phyloP scores from a whole-genome alignment of 2,113 vertebrate species.

The Onychorhynchus coronatus region DNA sequence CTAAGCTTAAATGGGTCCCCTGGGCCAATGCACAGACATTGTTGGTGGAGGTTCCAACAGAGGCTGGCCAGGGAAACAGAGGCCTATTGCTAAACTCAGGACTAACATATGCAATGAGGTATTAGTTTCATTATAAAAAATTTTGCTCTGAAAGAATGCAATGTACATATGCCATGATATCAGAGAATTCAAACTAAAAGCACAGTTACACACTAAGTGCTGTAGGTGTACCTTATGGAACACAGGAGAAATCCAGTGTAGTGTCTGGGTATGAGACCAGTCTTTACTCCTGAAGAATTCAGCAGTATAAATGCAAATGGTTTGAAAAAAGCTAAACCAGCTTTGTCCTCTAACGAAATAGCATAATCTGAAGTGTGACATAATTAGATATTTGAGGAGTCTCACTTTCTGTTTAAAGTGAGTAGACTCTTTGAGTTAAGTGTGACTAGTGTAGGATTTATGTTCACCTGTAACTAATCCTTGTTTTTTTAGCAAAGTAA shows the following conservation, averaged over 20 bases:
- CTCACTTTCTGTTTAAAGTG: neutral
- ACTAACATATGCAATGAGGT: neutral
- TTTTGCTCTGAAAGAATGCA: neutral
- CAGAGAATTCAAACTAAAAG: neutral
- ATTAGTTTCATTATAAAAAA: neutral
- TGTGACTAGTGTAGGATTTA: neutral
- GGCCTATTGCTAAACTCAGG: neutral
- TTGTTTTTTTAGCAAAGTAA: neutral
- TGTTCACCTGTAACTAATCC: neutral
- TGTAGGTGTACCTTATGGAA: neutral
- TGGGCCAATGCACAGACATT: no score
- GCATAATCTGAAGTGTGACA: neutral
- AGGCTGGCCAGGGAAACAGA: neutral
- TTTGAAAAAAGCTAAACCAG: neutral
- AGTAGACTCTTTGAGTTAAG: neutral
- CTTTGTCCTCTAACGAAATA: neutral
- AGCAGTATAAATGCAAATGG: neutral
- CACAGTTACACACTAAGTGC: no score
- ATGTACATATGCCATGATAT: neutral
- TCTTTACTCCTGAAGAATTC: neutral
- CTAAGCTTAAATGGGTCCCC: no score
- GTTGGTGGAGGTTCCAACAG: no score
- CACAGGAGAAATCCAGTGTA: neutral
- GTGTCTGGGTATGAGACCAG: neutral
- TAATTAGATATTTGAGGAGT: neutral